phyloP scores from a whole-genome alignment of 1,140 invertebrate species.

The Drosophila mauritiana region DNA sequence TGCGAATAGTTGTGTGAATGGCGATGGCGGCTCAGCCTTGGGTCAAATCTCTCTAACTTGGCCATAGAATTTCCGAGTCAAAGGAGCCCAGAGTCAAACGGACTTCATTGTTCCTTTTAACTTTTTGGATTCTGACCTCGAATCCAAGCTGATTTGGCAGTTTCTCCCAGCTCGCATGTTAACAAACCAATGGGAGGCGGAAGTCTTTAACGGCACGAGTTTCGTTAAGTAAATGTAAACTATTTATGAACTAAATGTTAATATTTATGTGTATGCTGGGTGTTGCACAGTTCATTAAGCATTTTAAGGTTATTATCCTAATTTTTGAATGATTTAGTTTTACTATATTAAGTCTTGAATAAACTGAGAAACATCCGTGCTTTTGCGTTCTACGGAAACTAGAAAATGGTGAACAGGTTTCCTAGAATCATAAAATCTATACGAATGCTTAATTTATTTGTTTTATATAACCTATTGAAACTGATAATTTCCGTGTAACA shows the following conservation, averaged over 20 bases:
- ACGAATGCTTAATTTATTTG: too few species aligned
- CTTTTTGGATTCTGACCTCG: conserved; percentile 29
- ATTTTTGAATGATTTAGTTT: too few species aligned
- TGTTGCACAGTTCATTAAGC: too few species aligned
- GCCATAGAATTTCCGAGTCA: conserved; percentile 15
- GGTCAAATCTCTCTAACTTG: conserved; percentile 24
- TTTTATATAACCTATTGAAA: too few species aligned
- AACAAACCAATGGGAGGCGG: conserved; percentile 11
- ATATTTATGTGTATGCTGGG: neutral
- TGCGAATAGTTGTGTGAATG: conserved; percentile 40
- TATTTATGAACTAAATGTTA: neutral
- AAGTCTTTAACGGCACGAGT: conserved; percentile 17
- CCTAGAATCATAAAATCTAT: too few species aligned
- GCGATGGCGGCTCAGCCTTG: conserved; percentile 21
- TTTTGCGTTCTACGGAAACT: too few species aligned
- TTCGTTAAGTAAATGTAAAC: neutral
- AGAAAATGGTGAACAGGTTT: too few species aligned
- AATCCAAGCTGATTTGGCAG: conserved; percentile 36
- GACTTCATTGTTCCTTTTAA: conserved; percentile 20
- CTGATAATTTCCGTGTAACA: too few species aligned
- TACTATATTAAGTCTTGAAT: too few species aligned
- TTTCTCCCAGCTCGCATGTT: conserved; percentile 7
- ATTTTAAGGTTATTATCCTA: too few species aligned
- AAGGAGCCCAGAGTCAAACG: conserved; percentile 29
- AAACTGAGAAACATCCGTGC: too few species aligned